Evolutionary conservation across 2,888 invertebrate species (phyloP).

Genomic region (Apamea monoglypha): DNA sequence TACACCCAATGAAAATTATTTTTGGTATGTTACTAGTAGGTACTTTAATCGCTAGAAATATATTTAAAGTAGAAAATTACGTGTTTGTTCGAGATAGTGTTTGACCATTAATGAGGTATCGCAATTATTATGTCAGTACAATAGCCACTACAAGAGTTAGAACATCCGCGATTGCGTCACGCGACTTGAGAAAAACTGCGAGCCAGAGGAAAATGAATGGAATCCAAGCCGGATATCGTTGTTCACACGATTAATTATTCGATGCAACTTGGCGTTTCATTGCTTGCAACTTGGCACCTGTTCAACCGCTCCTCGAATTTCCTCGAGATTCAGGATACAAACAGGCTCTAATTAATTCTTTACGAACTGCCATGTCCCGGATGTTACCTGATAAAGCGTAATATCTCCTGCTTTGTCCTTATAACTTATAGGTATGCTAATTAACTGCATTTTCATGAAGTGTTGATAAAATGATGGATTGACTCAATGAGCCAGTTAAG

Average conservation of each 20-base stretch:
- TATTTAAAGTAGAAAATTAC: slow-evolving; percentile 23
- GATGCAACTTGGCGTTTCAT: slow-evolving; percentile 66
- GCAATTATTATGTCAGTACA: slow-evolving; percentile 71
- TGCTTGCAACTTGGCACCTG: slow-evolving; percentile 68
- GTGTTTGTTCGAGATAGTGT: slow-evolving; percentile 27
- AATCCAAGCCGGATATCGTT: slow-evolving; percentile 84
- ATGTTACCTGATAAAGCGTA: slow-evolving; percentile 65
- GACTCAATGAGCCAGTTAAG: slow-evolving; percentile 5
- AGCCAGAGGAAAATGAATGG: slow-evolving; percentile 85
- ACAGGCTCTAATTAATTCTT: slow-evolving; percentile 78
- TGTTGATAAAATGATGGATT: slow-evolving; percentile 33
- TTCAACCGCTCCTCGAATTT: slow-evolving; percentile 78
- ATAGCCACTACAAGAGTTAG: slow-evolving; percentile 64
- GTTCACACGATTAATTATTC: slow-evolving; percentile 84
- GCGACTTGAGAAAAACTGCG: slow-evolving; percentile 83
- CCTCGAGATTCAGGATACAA: slow-evolving; percentile 82
- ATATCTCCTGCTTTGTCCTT: slow-evolving; percentile 54
- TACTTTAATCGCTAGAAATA: not conserved
- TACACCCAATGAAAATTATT: not conserved
- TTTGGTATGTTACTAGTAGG: not conserved
- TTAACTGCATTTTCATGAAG: slow-evolving; percentile 26
- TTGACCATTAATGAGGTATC: slow-evolving; percentile 67
- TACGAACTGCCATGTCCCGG: slow-evolving; percentile 75
- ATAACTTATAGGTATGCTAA: slow-evolving; percentile 28
- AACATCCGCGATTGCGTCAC: slow-evolving; percentile 87